Percentiles rank a stretch among this genome's conserved stretches.
Evolutionary conservation across 92 coral and sea anemone genomes (phyloP).

Genomic region (Heteractis magnifica): DNA sequence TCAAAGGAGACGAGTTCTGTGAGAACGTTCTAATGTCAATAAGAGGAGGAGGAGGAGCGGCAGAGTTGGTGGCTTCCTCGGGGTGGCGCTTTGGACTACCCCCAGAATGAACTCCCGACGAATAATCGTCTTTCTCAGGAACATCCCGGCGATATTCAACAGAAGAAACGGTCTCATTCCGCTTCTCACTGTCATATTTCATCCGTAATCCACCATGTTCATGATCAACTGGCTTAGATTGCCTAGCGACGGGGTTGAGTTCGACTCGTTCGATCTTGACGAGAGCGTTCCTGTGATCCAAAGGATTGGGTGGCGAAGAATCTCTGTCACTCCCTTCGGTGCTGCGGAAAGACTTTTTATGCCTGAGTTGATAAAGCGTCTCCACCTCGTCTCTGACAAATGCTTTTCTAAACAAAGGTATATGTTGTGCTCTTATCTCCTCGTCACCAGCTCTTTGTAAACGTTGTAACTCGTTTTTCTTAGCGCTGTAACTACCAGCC

Average conservation of each 20-base stretch:
- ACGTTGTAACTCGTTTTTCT: constrained; percentile 14
- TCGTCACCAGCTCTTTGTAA: neutral
- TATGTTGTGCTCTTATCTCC: neutral
- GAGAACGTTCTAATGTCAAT: constrained; percentile 22
- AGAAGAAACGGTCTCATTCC: neutral
- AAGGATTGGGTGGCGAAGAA: neutral
- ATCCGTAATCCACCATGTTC: neutral
- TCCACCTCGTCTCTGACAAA: constrained; percentile 29
- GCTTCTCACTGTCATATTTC: neutral
- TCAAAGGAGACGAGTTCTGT: constrained; percentile 11
- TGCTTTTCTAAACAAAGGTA: constrained; percentile 15
- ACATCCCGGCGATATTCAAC: neutral
- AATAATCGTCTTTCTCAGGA: neutral
- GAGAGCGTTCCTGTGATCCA: constrained; percentile 33
- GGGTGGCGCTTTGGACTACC: neutral
- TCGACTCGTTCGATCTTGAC: constrained; percentile 44
- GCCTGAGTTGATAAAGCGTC: constrained; percentile 29
- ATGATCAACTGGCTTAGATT: neutral
- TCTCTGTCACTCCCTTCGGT: neutral
- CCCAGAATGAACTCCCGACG: neutral
- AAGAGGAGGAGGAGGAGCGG: constrained; percentile 34
- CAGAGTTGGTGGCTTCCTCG: neutral
- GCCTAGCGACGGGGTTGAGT: constrained; percentile 10
- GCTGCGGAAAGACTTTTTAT: constrained; percentile 16
- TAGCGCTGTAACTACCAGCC: neutral